phyloP scores from a whole-genome alignment of 2,113 vertebrate species.

The Anoura caudifer region DNA sequence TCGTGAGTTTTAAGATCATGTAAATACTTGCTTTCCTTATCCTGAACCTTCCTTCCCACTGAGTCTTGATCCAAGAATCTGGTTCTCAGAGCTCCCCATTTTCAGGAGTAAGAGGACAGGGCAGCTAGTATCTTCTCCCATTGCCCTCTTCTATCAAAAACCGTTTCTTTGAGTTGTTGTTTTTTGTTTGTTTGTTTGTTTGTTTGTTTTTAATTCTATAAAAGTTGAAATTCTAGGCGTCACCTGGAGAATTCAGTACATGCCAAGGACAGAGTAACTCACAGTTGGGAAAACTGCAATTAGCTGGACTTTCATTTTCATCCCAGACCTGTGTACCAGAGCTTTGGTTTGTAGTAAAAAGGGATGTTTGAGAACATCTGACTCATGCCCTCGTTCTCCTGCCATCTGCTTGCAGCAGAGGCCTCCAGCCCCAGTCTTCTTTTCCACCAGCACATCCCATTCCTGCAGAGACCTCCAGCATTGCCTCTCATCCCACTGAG shows the following conservation, averaged over 20 bases:
- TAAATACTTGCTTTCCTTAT: constrained; percentile 44
- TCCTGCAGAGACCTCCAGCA: not conserved
- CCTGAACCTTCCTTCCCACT: not conserved
- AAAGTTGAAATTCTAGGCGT: not conserved
- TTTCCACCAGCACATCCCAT: not conserved
- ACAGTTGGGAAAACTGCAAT: not conserved
- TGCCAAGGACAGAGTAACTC: not conserved
- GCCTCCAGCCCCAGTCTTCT: too few relatives aligned
- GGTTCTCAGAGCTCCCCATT: not conserved
- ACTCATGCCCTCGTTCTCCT: too few relatives aligned
- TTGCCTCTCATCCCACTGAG: not conserved
- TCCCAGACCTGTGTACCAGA: not conserved
- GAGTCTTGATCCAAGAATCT: not conserved
- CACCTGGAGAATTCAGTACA: not conserved
- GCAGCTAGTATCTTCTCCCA: not conserved
- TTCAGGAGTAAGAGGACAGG: not conserved
- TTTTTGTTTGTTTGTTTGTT: not conserved
- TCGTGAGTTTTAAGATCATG: constrained; percentile 51
- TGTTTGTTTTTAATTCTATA: not conserved
- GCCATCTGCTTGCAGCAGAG: not conserved
- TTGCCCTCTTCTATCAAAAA: not conserved
- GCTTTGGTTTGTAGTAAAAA: not conserved
- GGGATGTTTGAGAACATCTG: not conserved
- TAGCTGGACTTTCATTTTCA: not conserved
- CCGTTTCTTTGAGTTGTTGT: not conserved